Conservation (phyloP, 2,797 vertebrate genomes). For the Malacoraja senta region DNA sequence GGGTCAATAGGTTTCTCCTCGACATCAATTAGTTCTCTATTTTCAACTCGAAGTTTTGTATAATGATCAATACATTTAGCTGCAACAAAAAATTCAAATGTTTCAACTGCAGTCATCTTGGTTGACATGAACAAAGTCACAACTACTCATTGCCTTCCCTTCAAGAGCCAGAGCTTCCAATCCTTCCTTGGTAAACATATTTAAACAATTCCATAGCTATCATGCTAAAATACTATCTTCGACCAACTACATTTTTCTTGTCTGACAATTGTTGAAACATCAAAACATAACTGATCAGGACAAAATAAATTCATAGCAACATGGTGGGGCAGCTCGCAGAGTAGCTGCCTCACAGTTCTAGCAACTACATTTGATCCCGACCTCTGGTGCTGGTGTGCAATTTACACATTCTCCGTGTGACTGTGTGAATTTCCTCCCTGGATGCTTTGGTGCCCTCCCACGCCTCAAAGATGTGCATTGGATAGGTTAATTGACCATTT, state of each 20-base stretch:
- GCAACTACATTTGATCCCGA: too few relatives aligned
- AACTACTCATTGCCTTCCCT: background rate
- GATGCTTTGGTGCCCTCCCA: too few relatives aligned
- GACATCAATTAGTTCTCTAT: conserved; percentile 85
- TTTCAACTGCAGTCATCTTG: background rate
- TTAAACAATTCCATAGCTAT: background rate
- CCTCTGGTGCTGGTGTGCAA: too few relatives aligned
- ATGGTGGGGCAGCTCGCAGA: too few relatives aligned
- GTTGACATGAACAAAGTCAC: background rate
- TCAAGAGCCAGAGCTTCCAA: background rate
- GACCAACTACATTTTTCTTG: background rate
- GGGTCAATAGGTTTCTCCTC: conserved; percentile 87
- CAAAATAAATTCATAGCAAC: too few relatives aligned
- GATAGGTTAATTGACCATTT: too few relatives aligned
- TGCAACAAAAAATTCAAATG: conserved; percentile 47
- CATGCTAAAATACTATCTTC: background rate
- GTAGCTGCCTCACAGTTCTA: too few relatives aligned
- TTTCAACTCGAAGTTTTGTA: conserved; percentile 92
- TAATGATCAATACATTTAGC: conserved; percentile 98
- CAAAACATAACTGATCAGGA: too few relatives aligned
- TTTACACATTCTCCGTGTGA: too few relatives aligned
- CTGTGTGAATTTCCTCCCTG: too few relatives aligned
- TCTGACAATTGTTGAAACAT: background rate
- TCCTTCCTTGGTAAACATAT: background rate
- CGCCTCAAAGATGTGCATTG: too few relatives aligned